A percentile compares a stretch with the other conserved stretches of the same genome.
Conservation (phyloP, 1,140 invertebrate genomes). For the Plutomurus gul region DNA sequence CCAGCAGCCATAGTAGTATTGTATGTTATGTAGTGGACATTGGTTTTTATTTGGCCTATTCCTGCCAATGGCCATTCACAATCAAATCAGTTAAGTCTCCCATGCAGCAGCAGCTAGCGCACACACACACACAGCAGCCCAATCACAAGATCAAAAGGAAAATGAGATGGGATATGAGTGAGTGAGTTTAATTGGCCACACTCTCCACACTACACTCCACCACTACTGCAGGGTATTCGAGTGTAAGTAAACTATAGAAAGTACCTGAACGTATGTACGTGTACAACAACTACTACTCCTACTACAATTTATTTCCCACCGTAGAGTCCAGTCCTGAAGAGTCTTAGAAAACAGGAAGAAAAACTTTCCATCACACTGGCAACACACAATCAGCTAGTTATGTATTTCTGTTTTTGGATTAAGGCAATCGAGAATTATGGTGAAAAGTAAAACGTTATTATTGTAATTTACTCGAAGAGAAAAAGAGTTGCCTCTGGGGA, state of each 20-base stretch:
- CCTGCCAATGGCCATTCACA: constrained; percentile 6
- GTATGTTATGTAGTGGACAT: background rate
- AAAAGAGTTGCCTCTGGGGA: too few species aligned
- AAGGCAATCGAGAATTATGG: too few species aligned
- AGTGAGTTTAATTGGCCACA: constrained; percentile 14
- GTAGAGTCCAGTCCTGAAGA: too few species aligned
- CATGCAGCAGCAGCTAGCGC: background rate
- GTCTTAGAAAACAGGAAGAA: too few species aligned
- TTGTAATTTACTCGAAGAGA: too few species aligned
- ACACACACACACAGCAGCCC: background rate
- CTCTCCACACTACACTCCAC: background rate
- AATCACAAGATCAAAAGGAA: background rate
- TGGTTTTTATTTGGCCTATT: background rate
- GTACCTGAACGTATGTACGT: too few species aligned
- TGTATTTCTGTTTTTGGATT: too few species aligned
- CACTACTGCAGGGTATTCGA: background rate
- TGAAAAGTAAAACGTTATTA: too few species aligned
- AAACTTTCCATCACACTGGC: too few species aligned
- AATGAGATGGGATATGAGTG: constrained; percentile 12
- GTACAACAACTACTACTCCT: too few species aligned
- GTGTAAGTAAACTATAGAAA: background rate
- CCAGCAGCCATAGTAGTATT: background rate
- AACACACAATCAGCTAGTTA: too few species aligned
- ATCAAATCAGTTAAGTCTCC: background rate
- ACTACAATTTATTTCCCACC: too few species aligned